Evolutionary conservation across 2,888 invertebrate species (phyloP).

Genomic region (Caenorhabditis japonica): DNA sequence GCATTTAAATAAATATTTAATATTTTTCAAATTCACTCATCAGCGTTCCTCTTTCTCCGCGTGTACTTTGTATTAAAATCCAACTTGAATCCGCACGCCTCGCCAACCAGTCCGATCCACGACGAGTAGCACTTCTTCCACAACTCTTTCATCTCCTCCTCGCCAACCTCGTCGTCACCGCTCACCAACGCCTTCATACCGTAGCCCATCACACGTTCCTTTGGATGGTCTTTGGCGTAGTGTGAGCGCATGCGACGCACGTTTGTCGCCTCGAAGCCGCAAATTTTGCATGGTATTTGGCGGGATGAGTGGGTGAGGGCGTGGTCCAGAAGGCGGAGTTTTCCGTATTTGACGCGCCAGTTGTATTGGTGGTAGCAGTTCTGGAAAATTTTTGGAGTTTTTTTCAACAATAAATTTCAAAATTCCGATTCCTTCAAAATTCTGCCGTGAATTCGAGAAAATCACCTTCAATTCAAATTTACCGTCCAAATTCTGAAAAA

Average conservation of each 20-base stretch:
- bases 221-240: conserved; percentile 36
- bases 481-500: no score
- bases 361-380: conserved; percentile 28
- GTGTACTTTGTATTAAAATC: conserved; percentile 1
- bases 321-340: conserved; percentile 45
- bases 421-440: no score
- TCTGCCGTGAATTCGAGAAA: no score
- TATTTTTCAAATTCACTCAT: no score
- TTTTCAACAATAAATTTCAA: no score
- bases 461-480: no score
- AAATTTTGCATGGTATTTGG: conserved; percentile 34
- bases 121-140: conserved; percentile 20
- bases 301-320: conserved; percentile 31
- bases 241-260: conserved; percentile 44
- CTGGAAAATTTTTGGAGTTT: conserved; percentile 9
- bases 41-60: no score
- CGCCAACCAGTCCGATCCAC: conserved; percentile 19
- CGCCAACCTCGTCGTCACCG: not conserved
- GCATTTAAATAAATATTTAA: no score
- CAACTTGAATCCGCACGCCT: conserved; percentile 24
- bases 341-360: conserved; percentile 49
- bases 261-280: conserved; percentile 34
- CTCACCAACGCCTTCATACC: conserved; percentile 45
- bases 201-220: conserved; percentile 29
- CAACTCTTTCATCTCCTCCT: conserved; percentile 16